These are phyloP conservation scores for Brachionus angularis DNA, from an alignment of 1,140 invertebrate genomes.

Conservation along the genomic window DNA sequence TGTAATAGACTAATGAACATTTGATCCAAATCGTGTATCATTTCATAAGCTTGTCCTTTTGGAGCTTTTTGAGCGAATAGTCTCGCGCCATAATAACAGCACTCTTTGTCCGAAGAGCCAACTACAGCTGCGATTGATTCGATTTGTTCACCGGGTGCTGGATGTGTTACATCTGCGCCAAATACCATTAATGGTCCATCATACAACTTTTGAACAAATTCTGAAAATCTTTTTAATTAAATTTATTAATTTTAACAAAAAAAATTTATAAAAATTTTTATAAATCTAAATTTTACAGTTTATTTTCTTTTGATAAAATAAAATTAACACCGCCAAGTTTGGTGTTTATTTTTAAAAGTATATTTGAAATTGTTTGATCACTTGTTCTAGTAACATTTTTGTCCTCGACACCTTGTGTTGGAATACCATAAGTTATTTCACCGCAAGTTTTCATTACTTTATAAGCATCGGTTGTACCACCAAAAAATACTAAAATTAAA, in stretches of 20 bases:
- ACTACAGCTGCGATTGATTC: slow-evolving; percentile 87
- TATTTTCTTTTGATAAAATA: slow-evolving; percentile 65
- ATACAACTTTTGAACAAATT: slow-evolving; percentile 65
- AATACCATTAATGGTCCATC: slow-evolving; percentile 99
- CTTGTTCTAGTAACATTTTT: slow-evolving; percentile 99
- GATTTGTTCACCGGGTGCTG: slow-evolving; percentile 96
- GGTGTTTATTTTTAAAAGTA: slow-evolving; percentile 99
- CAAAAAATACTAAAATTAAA: slow-evolving; percentile 35
- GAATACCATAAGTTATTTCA: slow-evolving; percentile 98
- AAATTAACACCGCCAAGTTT: slow-evolving; percentile 99
- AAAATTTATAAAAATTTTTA: not conserved
- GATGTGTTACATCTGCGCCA: slow-evolving; percentile 99
- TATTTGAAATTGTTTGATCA: slow-evolving; percentile 97
- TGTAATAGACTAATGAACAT: slow-evolving; percentile 4
- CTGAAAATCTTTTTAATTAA: slow-evolving; percentile 18
- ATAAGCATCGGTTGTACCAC: slow-evolving; percentile 79
- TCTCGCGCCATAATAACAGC: slow-evolving; percentile 38
- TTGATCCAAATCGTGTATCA: slow-evolving; percentile 40
- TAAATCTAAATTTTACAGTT: not conserved
- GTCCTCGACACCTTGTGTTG: slow-evolving; percentile 98
- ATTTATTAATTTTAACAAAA: not conserved
- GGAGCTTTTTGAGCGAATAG: not conserved
- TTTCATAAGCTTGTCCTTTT: slow-evolving; percentile 43
- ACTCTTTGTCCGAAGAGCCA: slow-evolving; percentile 37
- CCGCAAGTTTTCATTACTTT: slow-evolving; percentile 98